phyloP scores from a whole-genome alignment of 2,797 vertebrate genomes.

The Rhabdomys pumilio region DNA sequence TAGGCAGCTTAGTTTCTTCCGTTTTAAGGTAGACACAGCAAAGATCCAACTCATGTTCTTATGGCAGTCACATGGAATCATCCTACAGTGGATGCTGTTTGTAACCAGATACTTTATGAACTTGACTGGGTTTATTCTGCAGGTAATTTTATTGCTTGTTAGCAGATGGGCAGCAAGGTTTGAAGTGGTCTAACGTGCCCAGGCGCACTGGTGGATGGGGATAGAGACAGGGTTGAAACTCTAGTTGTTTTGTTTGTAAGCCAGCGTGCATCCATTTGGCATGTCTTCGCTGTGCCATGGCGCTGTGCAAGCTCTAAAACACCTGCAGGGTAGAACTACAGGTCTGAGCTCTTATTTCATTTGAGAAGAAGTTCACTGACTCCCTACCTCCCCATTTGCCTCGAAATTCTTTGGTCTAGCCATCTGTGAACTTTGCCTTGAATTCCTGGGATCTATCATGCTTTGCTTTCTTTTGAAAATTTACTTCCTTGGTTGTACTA shows the following conservation, averaged over 20 bases:
- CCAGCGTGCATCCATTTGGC: neutral
- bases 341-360: neutral
- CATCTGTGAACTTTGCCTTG: conserved; percentile 12
- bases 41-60: neutral
- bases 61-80: neutral
- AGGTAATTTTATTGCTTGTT: neutral
- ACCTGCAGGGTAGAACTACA: neutral
- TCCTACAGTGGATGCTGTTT: neutral
- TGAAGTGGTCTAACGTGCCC: neutral
- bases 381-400: neutral
- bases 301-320: neutral
- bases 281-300: neutral
- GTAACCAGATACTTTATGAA: neutral
- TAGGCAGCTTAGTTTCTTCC: neutral
- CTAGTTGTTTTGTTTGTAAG: neutral
- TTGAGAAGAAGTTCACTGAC: neutral
- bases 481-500: conserved; percentile 51
- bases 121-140: neutral
- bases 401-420: neutral
- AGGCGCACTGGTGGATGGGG: neutral
- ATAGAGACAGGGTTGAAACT: neutral
- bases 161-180: neutral
- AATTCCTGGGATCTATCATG: neutral
- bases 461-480: neutral
- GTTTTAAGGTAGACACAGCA: conserved; percentile 8